Evolutionary conservation across 2,888 invertebrate species (phyloP), one percentile per base, ranked within the genome.

Genomic region (Phortica okadai): DNA sequence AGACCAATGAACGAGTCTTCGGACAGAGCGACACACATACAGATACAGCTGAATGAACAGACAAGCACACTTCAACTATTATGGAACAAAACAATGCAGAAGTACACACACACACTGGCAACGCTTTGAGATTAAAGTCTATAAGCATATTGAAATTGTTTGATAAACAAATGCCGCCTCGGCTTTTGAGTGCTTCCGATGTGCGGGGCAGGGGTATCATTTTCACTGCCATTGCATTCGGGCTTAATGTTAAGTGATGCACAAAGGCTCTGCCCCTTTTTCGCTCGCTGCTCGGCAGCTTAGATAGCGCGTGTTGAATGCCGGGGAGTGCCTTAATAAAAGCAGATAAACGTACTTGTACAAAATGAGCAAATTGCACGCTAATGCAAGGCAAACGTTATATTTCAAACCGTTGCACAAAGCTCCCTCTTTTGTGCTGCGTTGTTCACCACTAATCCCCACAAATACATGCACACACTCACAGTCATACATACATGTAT

Each of bases 381-480:
- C 85, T 85, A 85, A 85, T 85, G 88, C 88, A 50, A 50, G 78
- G 76, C 76, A 59, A 59, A 16, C 59, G n/a, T 7, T 3, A n/a
- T 50, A n/a, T 33, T 33, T 33, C 0, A 33, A 4, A 59, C 59
- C 59, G n/a, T 14, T n/a, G 59, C n/a, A 6, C 16, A 59, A 11
- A 41, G 66, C 42, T 42, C 41, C 10, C 7, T 42, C 14, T 42
- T 11, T 62, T 62, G 62, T 62, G 56, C 80, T 86, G 81, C 85
- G 79, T 79, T 87, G 84, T 86, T 87, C 83, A 85, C 88, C 85
- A 86, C 86, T 85, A 85, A 85, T 87, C 86, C 85, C 82, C 86
- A 82, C 85, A 83, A 81, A 62, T 8, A 62, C 10, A 62, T 21
- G 25, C n/a, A 59, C 16, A 11, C 56, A 16, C n/a, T n/a, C n/a